Conservation (phyloP, 2,888 invertebrate genomes). For the Ypsolopha sequella region DNA sequence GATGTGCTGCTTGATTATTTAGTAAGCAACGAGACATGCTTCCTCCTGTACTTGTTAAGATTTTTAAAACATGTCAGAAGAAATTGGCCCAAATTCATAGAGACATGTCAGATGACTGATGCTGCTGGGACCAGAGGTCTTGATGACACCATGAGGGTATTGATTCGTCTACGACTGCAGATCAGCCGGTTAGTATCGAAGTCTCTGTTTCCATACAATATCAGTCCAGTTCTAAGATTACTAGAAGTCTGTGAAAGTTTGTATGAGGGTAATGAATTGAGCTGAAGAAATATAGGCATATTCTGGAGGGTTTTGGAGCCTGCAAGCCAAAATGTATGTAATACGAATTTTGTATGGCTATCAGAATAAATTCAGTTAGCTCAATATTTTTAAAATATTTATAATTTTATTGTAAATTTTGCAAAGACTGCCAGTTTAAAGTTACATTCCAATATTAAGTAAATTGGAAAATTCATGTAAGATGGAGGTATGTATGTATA, state of each 20-base stretch:
- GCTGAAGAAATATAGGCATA: constrained; percentile 52
- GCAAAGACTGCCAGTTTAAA: constrained; percentile 9
- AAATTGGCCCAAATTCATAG: constrained; percentile 87
- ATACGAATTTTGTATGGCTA: too few relatives aligned
- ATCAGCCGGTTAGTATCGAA: constrained; percentile 87
- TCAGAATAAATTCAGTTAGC: not conserved
- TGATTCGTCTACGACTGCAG: constrained; percentile 82
- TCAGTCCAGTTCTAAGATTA: constrained; percentile 86
- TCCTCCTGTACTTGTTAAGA: constrained; percentile 84
- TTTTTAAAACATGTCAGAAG: constrained; percentile 87
- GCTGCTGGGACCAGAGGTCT: constrained; percentile 70
- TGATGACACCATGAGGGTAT: constrained; percentile 86
- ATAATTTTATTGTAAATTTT: not conserved
- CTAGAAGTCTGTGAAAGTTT: constrained; percentile 87
- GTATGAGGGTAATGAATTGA: constrained; percentile 86
- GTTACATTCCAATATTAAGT: constrained; percentile 8
- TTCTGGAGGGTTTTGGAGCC: too few relatives aligned
- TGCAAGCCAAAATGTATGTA: too few relatives aligned
- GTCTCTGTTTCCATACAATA: constrained; percentile 90
- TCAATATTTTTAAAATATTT: not conserved
- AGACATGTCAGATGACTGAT: constrained; percentile 78
- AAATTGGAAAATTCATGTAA: not conserved
- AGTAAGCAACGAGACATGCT: constrained; percentile 92
- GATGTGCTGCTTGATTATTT: constrained; percentile 86
- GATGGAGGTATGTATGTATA: not conserved